Base-by-base conservation (phyloP, 2,797 vertebrate genomes). In the Scarus forsteni region DNA sequence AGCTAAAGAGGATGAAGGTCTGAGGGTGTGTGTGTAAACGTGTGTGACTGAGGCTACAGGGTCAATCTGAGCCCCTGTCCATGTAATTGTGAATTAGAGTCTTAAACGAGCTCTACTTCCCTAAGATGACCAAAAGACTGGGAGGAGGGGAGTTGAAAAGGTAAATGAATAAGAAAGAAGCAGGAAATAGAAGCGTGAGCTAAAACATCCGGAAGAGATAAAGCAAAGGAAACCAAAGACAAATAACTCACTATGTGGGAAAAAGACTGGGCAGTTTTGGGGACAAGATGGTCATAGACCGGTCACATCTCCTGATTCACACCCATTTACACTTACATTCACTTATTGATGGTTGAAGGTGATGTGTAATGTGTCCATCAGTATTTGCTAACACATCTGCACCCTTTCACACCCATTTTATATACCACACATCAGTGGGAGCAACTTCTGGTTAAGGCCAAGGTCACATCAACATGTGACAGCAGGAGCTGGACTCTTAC, bases 51-150 rank as follows among this genome's bases (percentile, higher is more conserved):
- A 49, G 50, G 34, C 61, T 68, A 60, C 34, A 70, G 78, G 87
- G 72, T 88, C 83, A 74, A 73, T 55, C 63, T 73, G 76, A 81
- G 84, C 83, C 81, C 58, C 61, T 75, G 86, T 85, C 87, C 84
- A 74, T 91, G 84, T 89, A 91, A 92, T 88, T 86, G 85, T 85
- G 77, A 90, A 89, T 89, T 86, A 88, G 78, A 86, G 82, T 70
- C 76, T 82, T 86, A 86, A 89, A 92, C 85, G 59, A 88, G 84
- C 80, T 89, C 54, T 44, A 64, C 63, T 80, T 79, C 61, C 70
- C 55, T 0, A 3, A 80, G 77, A 73, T 84, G 84, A 85, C 77
- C 52, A 67, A 45, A 50, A 70, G 43, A 70, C n/a, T 0, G 1
- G 10, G 45, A 44, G 16, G 48, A 73, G 44, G 13, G 16, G 19